These are phyloP conservation scores for Hydractinia symbiolongicarpus DNA, from an alignment of 30 jellyfish, hydroid and myxozoan genomes.

Conservation along the genomic window DNA sequence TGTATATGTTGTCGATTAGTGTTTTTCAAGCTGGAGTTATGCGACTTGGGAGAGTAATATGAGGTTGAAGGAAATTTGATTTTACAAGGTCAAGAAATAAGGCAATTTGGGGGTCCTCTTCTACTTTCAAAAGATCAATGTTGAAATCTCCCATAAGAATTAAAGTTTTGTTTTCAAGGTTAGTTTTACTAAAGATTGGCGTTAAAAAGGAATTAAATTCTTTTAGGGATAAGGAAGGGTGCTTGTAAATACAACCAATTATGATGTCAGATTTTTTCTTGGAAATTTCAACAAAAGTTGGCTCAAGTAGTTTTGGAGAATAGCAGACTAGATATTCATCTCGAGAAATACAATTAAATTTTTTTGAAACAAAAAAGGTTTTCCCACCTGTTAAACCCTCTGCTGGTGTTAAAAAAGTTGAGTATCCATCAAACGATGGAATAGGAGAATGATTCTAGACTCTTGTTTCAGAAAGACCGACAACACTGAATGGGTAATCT, in stretches of 20 bases:
- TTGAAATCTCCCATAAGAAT: neutral
- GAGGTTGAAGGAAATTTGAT: neutral
- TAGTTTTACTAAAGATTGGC: no score
- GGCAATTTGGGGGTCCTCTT: neutral
- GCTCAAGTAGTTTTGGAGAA: neutral
- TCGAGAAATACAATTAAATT: neutral
- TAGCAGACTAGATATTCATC: neutral
- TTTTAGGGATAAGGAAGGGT: neutral
- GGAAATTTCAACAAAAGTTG: neutral
- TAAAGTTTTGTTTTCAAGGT: no score
- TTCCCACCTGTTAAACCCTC: neutral
- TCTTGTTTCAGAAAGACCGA: conserved; percentile 7
- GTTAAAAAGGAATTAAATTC: neutral
- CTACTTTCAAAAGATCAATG: neutral
- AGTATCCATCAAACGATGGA: neutral
- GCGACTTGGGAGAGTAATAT: conserved; percentile 15
- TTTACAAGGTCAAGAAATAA: no score
- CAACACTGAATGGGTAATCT: conserved; percentile 8
- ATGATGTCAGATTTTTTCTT: neutral
- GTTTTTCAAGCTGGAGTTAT: conserved; percentile 15
- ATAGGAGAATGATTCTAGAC: neutral
- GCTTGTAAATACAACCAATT: neutral
- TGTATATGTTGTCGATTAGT: conserved; percentile 12
- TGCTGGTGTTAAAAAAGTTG: neutral
- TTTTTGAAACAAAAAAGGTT: neutral